phyloP scores from a whole-genome alignment of 2,888 invertebrate species.

The Orchesellides sinensis region DNA sequence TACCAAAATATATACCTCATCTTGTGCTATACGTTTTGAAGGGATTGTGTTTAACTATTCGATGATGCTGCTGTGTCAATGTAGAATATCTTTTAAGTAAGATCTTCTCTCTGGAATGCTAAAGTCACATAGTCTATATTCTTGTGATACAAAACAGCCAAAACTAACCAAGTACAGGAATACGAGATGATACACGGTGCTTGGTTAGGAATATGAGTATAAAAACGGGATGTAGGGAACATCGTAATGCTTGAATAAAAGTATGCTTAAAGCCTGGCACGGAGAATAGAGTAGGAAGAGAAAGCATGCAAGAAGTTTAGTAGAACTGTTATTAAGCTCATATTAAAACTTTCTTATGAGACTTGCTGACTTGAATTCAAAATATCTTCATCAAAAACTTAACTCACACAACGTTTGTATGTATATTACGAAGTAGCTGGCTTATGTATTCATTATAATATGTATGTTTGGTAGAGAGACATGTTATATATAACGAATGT shows the following conservation, averaged over 20 bases:
- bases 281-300: not conserved
- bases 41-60: too few relatives aligned
- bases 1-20: too few relatives aligned
- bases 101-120: too few relatives aligned
- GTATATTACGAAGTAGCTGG: too few relatives aligned
- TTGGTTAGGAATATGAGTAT: not conserved
- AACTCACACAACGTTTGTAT: slow-evolving; percentile 2
- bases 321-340: slow-evolving; percentile 62
- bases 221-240: not conserved
- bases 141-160: too few relatives aligned
- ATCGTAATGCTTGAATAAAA: not conserved
- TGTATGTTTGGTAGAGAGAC: not conserved
- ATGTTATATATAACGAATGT: not conserved
- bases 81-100: too few relatives aligned
- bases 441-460: too few relatives aligned
- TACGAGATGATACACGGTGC: too few relatives aligned
- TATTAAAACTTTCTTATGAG: slow-evolving; percentile 67
- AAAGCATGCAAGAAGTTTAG: slow-evolving; percentile 42
- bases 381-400: slow-evolving; percentile 60
- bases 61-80: too few relatives aligned
- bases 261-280: not conserved
- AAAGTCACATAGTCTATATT: too few relatives aligned
- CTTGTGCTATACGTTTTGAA: too few relatives aligned
- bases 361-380: slow-evolving; percentile 62
- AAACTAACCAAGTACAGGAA: too few relatives aligned